Base-by-base conservation (phyloP, 1,140 invertebrate species). In the Elysia chlorotica region DNA sequence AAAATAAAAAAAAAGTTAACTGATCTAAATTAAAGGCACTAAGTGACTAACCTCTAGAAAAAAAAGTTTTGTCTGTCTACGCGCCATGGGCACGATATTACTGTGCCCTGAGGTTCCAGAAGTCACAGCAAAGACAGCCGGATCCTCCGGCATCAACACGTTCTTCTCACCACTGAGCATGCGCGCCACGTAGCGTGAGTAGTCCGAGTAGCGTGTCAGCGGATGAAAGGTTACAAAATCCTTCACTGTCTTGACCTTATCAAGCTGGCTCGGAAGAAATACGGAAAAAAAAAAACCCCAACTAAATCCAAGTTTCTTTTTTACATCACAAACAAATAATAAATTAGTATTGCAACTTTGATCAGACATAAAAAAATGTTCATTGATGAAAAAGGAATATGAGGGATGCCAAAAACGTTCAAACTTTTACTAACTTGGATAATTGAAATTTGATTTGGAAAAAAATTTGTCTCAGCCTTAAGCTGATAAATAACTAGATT, bases 81-180 rank as follows among this genome's bases (percentile, higher is more conserved):
- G 74, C 0, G 81, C 67, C 80, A 83, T 83, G 25, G 85, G 85
- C 23, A 86, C 62, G 17, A 84, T 76, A 38, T 81, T 81, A 41
- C 79, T 81, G 28, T 78, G 81, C 0, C 86, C 86, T 2, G 85
- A 85, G 1, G 86, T 87, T 31, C 86, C 86, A 54, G 86, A 87
- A 2, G 86, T 87, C 2, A 85, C 83, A 62, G 83, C 82, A 77
- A 87, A 83, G 37, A 82, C 78, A 17, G 78, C 68, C 17, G 84
- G 84, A 35, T 78, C 72, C 6, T 77, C 63, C 10, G 74, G 48
- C 2, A 81, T 83, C 36, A 87, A 54, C 6, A 86, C 74, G 41
- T 82, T 85, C 53, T 75, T 66, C 59, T 84, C 80, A 2, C 85
- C 85, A 70, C 81, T 78, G 73, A 81, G 78, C 78, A 86, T 83